Evolutionary conservation across 2,888 invertebrate genomes (phyloP).

Genomic region (Drosophila paucipuncta): DNA sequence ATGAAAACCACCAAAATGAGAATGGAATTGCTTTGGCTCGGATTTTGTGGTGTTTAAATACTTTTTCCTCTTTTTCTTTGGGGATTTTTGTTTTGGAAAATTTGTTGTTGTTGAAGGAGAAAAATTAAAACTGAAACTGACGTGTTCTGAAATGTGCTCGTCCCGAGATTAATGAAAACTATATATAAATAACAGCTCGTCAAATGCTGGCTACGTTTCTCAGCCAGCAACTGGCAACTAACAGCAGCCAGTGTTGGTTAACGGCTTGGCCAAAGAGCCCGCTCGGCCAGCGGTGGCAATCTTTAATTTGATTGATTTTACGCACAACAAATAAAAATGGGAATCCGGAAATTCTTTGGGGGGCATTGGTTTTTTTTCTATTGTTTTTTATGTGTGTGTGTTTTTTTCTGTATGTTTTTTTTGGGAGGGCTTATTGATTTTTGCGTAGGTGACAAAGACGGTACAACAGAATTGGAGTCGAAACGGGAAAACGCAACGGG

Average conservation of each 20-base stretch:
- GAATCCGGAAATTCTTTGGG: constrained; percentile 8
- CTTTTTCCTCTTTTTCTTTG: constrained; percentile 24
- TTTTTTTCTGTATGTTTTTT: not conserved
- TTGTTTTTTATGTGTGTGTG: not conserved
- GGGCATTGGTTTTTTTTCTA: constrained; percentile 1
- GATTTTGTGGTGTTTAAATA: constrained; percentile 26
- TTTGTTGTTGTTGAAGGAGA: constrained; percentile 58
- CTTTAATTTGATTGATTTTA: constrained; percentile 57
- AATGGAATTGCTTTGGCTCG: constrained; percentile 14
- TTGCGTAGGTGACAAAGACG: constrained; percentile 65
- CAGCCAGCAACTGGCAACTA: not conserved
- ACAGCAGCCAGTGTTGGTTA: constrained; percentile 42
- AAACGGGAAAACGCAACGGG: not conserved
- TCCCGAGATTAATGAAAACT: constrained; percentile 8
- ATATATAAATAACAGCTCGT: constrained; percentile 25
- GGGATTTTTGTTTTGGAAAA: constrained; percentile 54
- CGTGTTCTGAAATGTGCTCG: constrained; percentile 33
- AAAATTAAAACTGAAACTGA: constrained; percentile 51
- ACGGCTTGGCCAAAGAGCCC: constrained; percentile 9
- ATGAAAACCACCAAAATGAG: constrained; percentile 15
- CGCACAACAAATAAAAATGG: not conserved
- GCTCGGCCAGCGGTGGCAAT: not conserved
- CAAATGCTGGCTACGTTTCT: constrained; percentile 36
- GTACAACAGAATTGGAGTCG: constrained; percentile 12
- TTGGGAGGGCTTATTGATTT: constrained; percentile 42